phyloP scores from a whole-genome alignment of 2,888 invertebrate genomes.

The Diplolepis rosae region DNA sequence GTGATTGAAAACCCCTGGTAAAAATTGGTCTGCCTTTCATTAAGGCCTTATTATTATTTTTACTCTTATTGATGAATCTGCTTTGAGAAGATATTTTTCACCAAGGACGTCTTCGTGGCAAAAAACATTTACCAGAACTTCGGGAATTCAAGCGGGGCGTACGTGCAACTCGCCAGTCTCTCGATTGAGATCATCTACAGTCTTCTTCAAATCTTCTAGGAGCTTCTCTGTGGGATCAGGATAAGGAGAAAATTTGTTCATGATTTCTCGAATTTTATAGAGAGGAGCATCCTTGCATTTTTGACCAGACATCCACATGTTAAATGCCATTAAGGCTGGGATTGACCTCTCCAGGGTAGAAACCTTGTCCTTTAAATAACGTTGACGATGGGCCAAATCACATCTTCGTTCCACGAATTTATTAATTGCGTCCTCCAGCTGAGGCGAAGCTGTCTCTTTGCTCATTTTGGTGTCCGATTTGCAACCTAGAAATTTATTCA shows the following conservation, averaged over 20 bases:
- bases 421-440: slow-evolving; percentile 50
- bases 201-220: slow-evolving; percentile 50
- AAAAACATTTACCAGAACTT: slow-evolving; percentile 26
- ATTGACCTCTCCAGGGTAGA: slow-evolving; percentile 65
- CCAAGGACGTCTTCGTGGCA: slow-evolving; percentile 17
- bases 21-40: neutral
- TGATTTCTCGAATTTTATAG: slow-evolving; percentile 60
- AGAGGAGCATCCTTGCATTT: slow-evolving; percentile 51
- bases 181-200: slow-evolving; percentile 53
- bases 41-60: neutral
- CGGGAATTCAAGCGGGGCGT: slow-evolving; percentile 45
- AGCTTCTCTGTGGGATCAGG: slow-evolving; percentile 62
- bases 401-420: slow-evolving; percentile 59
- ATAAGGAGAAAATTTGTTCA: slow-evolving; percentile 55
- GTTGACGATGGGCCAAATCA: slow-evolving; percentile 57
- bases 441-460: slow-evolving; percentile 35
- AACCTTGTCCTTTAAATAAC: slow-evolving; percentile 58
- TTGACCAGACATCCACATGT: slow-evolving; percentile 52
- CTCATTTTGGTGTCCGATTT: slow-evolving; percentile 45
- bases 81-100: neutral
- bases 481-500: slow-evolving; percentile 38
- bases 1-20: slow-evolving; percentile 17
- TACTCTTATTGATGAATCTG: no score
- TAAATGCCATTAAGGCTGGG: slow-evolving; percentile 65
- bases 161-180: slow-evolving; percentile 68